phyloP scores from a whole-genome alignment of 2,113 vertebrate genomes.

The Myxocyprinus asiaticus region DNA sequence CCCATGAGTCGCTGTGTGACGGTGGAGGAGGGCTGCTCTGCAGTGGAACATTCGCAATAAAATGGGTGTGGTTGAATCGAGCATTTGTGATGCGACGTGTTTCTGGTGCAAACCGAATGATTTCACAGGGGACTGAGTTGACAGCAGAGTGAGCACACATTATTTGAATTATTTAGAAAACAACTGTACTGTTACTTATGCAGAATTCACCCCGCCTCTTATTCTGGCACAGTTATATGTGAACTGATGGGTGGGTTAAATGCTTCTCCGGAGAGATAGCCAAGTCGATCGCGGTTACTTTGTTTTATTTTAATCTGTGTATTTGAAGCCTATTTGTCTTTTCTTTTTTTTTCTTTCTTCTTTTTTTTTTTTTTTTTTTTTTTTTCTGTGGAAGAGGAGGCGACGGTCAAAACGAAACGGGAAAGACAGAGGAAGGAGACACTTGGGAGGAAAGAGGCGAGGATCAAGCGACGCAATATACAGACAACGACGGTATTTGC shows the following conservation, averaged over 20 bases:
- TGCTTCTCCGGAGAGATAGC: conserved; percentile 48
- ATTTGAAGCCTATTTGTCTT: no score
- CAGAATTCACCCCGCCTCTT: background rate
- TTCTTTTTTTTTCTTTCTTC: conserved; percentile 48
- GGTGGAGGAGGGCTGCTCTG: conserved; percentile 34
- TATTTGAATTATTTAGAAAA: conserved; percentile 30
- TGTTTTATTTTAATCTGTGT: background rate
- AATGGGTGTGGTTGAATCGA: conserved; percentile 73
- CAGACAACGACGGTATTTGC: conserved; percentile 40
- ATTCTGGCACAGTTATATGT: conserved; percentile 14
- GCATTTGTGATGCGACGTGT: conserved; percentile 59
- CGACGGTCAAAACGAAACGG: conserved; percentile 41
- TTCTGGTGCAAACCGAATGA: conserved; percentile 58
- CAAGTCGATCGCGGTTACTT: conserved; percentile 21
- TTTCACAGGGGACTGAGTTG: conserved; percentile 51
- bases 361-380: conserved; percentile 53
- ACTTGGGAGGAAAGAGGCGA: conserved; percentile 54
- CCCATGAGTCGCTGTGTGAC: conserved; percentile 2
- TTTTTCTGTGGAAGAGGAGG: conserved; percentile 49
- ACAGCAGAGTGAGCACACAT: conserved; percentile 15
- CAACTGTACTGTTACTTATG: background rate
- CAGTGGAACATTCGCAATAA: conserved; percentile 59
- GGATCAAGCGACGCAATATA: conserved; percentile 69
- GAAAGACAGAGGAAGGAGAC: conserved; percentile 40
- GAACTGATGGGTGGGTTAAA: conserved; percentile 49